A percentile compares a stretch with the other conserved stretches of the same genome.
Evolutionary conservation across 2,113 vertebrate species (phyloP).

Genomic region (Silurus glanis): DNA sequence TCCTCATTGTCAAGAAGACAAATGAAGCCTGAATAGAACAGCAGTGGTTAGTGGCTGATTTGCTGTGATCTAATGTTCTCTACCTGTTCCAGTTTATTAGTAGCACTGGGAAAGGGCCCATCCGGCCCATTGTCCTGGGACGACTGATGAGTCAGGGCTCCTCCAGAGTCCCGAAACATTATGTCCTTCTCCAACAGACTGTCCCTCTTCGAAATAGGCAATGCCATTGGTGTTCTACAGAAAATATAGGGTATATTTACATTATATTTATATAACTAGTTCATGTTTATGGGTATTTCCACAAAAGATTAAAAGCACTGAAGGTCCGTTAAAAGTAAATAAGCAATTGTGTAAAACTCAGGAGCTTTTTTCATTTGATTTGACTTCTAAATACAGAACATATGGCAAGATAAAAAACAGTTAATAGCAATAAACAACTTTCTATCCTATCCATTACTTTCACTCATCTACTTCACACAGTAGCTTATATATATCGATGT

Average conservation of each 20-base stretch:
- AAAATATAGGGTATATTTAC: constrained; percentile 5
- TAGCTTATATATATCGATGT: not conserved
- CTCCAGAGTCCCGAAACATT: constrained; percentile 87
- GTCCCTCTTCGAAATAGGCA: constrained; percentile 90
- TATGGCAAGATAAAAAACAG: not conserved
- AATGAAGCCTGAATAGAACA: not conserved
- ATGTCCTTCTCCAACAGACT: constrained; percentile 90
- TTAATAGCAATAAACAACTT: not conserved
- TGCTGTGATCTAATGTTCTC: not conserved
- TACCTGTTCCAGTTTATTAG: constrained; percentile 85
- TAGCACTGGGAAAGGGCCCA: constrained; percentile 57
- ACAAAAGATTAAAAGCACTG: not conserved
- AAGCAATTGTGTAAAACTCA: not conserved
- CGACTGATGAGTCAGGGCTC: constrained; percentile 71
- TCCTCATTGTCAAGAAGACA: constrained; percentile 20
- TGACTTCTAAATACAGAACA: not conserved
- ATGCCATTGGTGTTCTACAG: constrained; percentile 77
- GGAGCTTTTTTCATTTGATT: not conserved
- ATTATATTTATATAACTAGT: not conserved
- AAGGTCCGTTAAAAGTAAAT: not conserved
- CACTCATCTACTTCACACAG: not conserved
- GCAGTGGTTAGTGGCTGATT: not conserved
- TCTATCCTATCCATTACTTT: not conserved
- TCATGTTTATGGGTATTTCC: not conserved
- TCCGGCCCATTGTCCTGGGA: constrained; percentile 80